phyloP scores from a whole-genome alignment of 2,888 invertebrate genomes.

The Cremastobaeus sp. region DNA sequence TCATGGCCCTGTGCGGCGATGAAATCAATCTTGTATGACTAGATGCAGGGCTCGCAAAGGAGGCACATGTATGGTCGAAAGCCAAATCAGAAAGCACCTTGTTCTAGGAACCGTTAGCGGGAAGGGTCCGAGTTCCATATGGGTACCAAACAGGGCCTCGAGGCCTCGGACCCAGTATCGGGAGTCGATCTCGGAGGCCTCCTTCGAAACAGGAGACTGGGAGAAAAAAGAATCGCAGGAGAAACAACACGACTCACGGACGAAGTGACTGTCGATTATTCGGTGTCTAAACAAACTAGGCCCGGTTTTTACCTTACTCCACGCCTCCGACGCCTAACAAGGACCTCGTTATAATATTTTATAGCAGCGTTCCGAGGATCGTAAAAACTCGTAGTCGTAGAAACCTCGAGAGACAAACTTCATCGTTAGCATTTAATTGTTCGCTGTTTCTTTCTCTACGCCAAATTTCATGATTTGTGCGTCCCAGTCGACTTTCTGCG shows the following conservation, averaged over 20 bases:
- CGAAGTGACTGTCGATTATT: constrained; percentile 75
- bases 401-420: constrained; percentile 40
- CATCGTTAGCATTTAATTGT: constrained; percentile 57
- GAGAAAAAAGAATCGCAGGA: constrained; percentile 17
- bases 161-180: constrained; percentile 42
- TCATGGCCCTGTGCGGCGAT: constrained; percentile 12
- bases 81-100: constrained; percentile 67
- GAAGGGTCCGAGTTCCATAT: constrained; percentile 63
- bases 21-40: constrained; percentile 42
- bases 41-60: constrained; percentile 12
- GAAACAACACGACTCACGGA: constrained; percentile 61
- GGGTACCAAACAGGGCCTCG: constrained; percentile 57
- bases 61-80: constrained; percentile 60
- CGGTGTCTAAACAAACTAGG: constrained; percentile 78
- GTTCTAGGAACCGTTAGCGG: constrained; percentile 61
- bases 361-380: constrained; percentile 65
- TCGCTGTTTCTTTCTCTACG: constrained; percentile 29
- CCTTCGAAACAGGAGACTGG: constrained; percentile 31
- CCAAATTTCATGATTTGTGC: constrained; percentile 26
- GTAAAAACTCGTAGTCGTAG: constrained; percentile 42
- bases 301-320: constrained; percentile 62
- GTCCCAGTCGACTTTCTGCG: constrained; percentile 51
- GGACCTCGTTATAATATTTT: constrained; percentile 78
- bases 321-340: constrained; percentile 73
- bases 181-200: constrained; percentile 37